Evolutionary conservation across 2,797 vertebrate genomes (phyloP).

Genomic region (Kryptolebias ocellatus): DNA sequence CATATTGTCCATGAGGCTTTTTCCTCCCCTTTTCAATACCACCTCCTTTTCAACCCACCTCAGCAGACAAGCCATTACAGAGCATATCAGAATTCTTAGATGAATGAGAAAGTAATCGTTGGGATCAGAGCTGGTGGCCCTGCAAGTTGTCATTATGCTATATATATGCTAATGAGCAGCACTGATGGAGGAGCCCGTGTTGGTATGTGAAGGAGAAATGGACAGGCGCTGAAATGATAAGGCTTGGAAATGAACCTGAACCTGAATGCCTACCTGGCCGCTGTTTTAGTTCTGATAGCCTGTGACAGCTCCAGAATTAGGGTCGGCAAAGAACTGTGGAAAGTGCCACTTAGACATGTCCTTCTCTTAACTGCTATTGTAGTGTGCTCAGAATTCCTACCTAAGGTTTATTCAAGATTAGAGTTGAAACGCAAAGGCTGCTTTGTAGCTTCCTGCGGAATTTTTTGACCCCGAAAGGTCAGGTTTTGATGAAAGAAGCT

Average conservation of each 20-base stretch:
- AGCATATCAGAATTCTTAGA: slow-evolving; percentile 79
- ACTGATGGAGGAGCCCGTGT: slow-evolving; percentile 75
- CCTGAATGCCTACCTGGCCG: slow-evolving; percentile 69
- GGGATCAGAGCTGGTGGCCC: slow-evolving; percentile 78
- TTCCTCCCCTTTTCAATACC: slow-evolving; percentile 11
- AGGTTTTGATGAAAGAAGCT: slow-evolving; percentile 63
- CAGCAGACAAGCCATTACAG: slow-evolving; percentile 77
- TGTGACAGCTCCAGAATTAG: slow-evolving; percentile 81
- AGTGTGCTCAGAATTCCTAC: slow-evolving; percentile 65
- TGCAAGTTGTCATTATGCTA: slow-evolving; percentile 82
- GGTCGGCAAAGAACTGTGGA: slow-evolving; percentile 75
- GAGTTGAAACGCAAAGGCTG: slow-evolving; percentile 45
- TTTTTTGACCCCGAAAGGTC: slow-evolving; percentile 45
- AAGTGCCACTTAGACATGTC: slow-evolving; percentile 80
- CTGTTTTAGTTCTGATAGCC: slow-evolving; percentile 79
- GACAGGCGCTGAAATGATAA: slow-evolving; percentile 80
- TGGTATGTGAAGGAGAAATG: slow-evolving; percentile 76
- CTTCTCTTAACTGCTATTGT: slow-evolving; percentile 70
- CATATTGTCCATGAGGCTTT: slow-evolving; percentile 60
- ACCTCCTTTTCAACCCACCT: slow-evolving; percentile 59
- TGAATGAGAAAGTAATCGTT: slow-evolving; percentile 84
- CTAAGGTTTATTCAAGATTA: slow-evolving; percentile 73
- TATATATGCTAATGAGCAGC: slow-evolving; percentile 82
- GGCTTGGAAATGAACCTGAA: slow-evolving; percentile 77
- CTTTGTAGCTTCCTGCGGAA: slow-evolving; percentile 54